Evolutionary conservation across 2,888 invertebrate genomes (phyloP).

Genomic region (Mimachlamys varia): DNA sequence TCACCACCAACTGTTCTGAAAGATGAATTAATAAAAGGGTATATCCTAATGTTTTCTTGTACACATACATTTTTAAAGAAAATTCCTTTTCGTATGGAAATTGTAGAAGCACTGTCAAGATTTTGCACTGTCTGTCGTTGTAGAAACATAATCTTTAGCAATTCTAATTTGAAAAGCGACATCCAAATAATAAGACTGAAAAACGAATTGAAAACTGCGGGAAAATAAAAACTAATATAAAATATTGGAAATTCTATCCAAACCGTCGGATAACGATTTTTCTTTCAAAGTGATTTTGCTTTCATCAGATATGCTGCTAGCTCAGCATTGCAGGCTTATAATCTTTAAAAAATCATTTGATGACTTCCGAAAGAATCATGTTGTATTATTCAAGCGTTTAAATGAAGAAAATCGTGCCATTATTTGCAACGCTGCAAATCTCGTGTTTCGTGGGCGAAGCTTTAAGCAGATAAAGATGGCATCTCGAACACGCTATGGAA

Average conservation of each 20-base stretch:
- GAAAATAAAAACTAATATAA: not conserved
- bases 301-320: not conserved
- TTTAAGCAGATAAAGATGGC: not conserved
- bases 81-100: too few relatives aligned
- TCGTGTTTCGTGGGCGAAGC: not conserved
- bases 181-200: too few relatives aligned
- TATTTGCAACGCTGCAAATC: not conserved
- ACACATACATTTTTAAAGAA: too few relatives aligned
- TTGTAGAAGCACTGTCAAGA: too few relatives aligned
- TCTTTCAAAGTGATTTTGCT: not conserved
- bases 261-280: not conserved
- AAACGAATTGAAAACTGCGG: not conserved
- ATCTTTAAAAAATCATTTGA: not conserved
- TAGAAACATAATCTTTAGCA: too few relatives aligned
- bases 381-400: not conserved
- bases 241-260: not conserved
- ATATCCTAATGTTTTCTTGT: too few relatives aligned
- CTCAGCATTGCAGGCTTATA: not conserved
- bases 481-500: conserved; percentile 5
- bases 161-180: too few relatives aligned
- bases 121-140: too few relatives aligned
- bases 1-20: too few relatives aligned
- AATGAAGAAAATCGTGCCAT: not conserved
- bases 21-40: too few relatives aligned
- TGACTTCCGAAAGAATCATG: not conserved